Evolutionary conservation across 2,113 vertebrate species (phyloP).

Genomic region (Forbesichthys papilliferus): DNA sequence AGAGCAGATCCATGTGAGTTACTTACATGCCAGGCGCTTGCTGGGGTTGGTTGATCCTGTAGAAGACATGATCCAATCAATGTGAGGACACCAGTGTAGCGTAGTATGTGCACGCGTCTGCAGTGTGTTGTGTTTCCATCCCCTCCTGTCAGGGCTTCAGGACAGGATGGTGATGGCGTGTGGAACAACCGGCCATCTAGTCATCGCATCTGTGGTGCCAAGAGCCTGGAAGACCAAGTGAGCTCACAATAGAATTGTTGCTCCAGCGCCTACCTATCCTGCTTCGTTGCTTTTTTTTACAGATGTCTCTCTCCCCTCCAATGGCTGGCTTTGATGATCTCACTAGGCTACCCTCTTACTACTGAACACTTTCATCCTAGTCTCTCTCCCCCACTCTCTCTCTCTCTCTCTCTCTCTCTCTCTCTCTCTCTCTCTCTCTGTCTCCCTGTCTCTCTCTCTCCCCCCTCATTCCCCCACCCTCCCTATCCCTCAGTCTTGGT

Average conservation of each 20-base stretch:
- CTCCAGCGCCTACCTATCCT: background rate
- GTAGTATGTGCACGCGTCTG: slow-evolving; percentile 22
- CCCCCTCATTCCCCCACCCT: slow-evolving; percentile 20
- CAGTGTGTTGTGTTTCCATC: slow-evolving; percentile 20
- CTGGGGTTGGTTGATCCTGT: slow-evolving; percentile 69
- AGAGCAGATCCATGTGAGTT: background rate
- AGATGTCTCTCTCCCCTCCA: slow-evolving; percentile 29
- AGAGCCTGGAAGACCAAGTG: slow-evolving; percentile 15
- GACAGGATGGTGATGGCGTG: slow-evolving; percentile 48
- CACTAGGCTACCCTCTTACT: slow-evolving; percentile 56
- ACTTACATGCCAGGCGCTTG: slow-evolving; percentile 72
- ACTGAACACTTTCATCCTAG: slow-evolving; percentile 60
- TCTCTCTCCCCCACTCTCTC: slow-evolving; percentile 41
- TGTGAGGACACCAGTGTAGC: slow-evolving; percentile 23
- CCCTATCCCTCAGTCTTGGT: slow-evolving; percentile 15
- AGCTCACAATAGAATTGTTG: slow-evolving; percentile 15
- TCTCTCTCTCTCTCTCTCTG: slow-evolving; percentile 1
- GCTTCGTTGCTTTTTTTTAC: slow-evolving; percentile 24
- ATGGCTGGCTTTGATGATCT: slow-evolving; percentile 52
- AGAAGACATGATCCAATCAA: slow-evolving; percentile 68
- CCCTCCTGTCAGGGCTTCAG: slow-evolving; percentile 55
- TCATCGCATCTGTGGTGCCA: slow-evolving; percentile 41
- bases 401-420: slow-evolving; percentile 1
- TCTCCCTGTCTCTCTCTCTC: background rate
- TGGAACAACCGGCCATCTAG: slow-evolving; percentile 53